A percentile compares a stretch with the other conserved stretches of the same genome.
phyloP scores from a whole-genome alignment of 2,113 vertebrate genomes.

The Plecotus auritus region DNA sequence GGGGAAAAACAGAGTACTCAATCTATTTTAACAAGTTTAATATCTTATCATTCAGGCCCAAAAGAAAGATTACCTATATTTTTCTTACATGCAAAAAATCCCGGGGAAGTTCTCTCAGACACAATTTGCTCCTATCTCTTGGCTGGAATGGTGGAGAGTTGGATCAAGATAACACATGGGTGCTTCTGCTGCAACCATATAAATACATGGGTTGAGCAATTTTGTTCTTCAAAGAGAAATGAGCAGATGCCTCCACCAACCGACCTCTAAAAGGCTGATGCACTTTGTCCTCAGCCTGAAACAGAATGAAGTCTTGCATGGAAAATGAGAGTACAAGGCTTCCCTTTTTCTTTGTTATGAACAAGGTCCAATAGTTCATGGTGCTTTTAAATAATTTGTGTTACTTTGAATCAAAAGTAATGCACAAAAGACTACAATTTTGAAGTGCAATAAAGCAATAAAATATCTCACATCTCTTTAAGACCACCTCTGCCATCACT shows the following conservation, averaged over 20 bases:
- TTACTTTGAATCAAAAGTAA: not conserved
- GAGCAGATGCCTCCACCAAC: not conserved
- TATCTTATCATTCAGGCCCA: not conserved
- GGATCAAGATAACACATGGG: not conserved
- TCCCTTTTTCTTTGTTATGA: not conserved
- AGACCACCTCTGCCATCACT: not conserved
- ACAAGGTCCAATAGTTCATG: not conserved
- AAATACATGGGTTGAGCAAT: not conserved
- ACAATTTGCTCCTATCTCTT: not conserved
- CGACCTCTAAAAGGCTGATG: not conserved
- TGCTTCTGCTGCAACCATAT: not conserved
- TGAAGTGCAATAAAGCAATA: not conserved
- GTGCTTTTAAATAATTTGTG: not conserved
- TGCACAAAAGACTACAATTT: not conserved
- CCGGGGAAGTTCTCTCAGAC: not conserved
- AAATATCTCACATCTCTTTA: not conserved
- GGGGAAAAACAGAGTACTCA: not conserved
- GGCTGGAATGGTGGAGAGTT: not conserved
- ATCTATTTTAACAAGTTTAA: not conserved
- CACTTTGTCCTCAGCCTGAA: not conserved
- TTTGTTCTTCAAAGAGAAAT: not conserved
- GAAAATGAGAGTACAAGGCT: not conserved
- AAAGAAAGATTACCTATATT: not conserved
- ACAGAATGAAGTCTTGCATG: not conserved
- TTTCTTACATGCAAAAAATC: not conserved